These are phyloP conservation scores for Cerastis rubricosa DNA, from an alignment of 2,888 invertebrate genomes.

Conservation along the genomic window DNA sequence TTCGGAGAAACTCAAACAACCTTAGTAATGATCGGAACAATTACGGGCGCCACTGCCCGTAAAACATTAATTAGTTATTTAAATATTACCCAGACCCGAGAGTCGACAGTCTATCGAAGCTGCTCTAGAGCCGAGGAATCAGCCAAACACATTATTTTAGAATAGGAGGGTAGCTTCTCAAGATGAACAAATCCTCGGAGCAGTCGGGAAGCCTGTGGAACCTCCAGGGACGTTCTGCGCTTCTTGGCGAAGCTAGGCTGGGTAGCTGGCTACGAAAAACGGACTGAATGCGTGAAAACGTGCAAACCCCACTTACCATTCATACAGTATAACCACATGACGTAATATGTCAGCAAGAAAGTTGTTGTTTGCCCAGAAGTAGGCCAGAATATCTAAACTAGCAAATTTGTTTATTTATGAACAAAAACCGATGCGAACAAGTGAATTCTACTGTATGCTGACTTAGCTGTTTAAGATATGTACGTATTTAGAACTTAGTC, in stretches of 20 bases:
- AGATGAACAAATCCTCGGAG: background rate
- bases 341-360: too few species aligned
- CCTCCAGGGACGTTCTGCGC: background rate
- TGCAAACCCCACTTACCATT: background rate
- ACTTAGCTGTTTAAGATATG: constrained; percentile 16
- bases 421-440: background rate
- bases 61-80: background rate
- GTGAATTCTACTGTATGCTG: background rate
- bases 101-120: background rate
- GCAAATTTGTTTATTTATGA: background rate
- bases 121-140: background rate
- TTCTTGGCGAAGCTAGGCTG: background rate
- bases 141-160: background rate
- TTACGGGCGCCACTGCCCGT: background rate
- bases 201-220: background rate
- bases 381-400: background rate
- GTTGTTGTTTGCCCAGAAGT: background rate
- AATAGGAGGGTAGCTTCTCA: background rate
- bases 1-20: background rate
- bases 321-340: too few species aligned
- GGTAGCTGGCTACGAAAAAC: background rate
- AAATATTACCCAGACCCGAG: background rate
- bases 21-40: background rate
- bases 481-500: too few species aligned
- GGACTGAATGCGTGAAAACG: background rate